Evolutionary conservation across 2,113 vertebrate genomes (phyloP).

Genomic region (Perognathus longimembris): DNA sequence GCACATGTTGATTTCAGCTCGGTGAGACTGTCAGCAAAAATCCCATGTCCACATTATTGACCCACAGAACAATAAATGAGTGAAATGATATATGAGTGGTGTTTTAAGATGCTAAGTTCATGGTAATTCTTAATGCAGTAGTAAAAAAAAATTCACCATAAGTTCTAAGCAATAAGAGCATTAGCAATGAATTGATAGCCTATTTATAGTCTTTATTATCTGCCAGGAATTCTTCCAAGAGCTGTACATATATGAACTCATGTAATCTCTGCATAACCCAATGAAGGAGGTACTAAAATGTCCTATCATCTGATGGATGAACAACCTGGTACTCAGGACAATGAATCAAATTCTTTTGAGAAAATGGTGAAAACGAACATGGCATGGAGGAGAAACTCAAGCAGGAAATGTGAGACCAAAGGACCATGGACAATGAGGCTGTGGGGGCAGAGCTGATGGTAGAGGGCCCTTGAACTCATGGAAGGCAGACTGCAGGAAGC

Average conservation of each 20-base stretch:
- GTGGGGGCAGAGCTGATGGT: not conserved
- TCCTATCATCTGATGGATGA: not conserved
- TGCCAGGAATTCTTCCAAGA: not conserved
- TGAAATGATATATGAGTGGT: not conserved
- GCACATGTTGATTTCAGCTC: not conserved
- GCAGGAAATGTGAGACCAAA: not conserved
- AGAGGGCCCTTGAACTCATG: not conserved
- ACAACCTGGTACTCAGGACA: not conserved
- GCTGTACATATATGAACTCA: not conserved
- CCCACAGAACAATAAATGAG: not conserved
- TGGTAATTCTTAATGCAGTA: conserved; percentile 4
- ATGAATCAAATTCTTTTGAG: too few relatives aligned
- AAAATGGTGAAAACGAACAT: too few relatives aligned
- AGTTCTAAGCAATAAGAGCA: not conserved
- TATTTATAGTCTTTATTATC: not conserved
- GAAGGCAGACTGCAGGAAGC: not conserved
- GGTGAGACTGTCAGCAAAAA: not conserved
- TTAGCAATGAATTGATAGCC: not conserved
- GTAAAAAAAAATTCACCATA: not conserved
- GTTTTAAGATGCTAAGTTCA: not conserved
- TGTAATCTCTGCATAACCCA: not conserved
- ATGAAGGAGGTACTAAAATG: not conserved
- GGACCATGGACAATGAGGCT: not conserved
- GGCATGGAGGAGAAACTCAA: not conserved
- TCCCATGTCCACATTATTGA: not conserved